A percentile compares a stretch with the other conserved stretches of the same genome.
phyloP scores from a whole-genome alignment of 2,797 vertebrate species.

The Cheirogaleus major region DNA sequence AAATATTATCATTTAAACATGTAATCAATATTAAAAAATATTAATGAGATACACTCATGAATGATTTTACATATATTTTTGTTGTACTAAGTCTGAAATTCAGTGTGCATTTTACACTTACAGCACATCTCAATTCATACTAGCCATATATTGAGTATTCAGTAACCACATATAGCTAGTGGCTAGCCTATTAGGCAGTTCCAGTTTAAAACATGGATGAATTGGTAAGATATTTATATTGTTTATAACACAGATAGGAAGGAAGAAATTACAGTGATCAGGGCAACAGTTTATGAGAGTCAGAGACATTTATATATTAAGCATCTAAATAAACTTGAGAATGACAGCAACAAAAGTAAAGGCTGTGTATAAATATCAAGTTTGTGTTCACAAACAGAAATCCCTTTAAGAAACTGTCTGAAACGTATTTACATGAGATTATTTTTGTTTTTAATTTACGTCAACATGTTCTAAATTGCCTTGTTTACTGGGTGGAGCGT shows the following conservation, averaged over 20 bases:
- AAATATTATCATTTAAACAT: background rate
- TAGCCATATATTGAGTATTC: background rate
- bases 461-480: conserved; percentile 65
- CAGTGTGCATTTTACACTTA: background rate
- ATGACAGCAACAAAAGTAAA: background rate
- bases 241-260: background rate
- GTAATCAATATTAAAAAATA: background rate
- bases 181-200: background rate
- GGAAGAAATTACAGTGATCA: background rate
- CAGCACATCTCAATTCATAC: background rate
- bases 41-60: background rate
- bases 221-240: background rate
- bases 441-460: conserved; percentile 64
- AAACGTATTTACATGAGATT: conserved; percentile 35
- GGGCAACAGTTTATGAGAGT: background rate
- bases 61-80: background rate
- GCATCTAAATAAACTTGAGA: background rate
- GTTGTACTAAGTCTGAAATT: background rate
- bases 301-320: background rate
- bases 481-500: conserved; percentile 56
- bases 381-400: conserved; percentile 36
- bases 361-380: conserved; percentile 10
- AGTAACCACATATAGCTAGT: background rate
- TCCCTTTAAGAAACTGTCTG: conserved; percentile 18
- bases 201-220: background rate